Base-by-base conservation (phyloP, 2,797 vertebrate genomes). In the Pagetopsis macropterus region DNA sequence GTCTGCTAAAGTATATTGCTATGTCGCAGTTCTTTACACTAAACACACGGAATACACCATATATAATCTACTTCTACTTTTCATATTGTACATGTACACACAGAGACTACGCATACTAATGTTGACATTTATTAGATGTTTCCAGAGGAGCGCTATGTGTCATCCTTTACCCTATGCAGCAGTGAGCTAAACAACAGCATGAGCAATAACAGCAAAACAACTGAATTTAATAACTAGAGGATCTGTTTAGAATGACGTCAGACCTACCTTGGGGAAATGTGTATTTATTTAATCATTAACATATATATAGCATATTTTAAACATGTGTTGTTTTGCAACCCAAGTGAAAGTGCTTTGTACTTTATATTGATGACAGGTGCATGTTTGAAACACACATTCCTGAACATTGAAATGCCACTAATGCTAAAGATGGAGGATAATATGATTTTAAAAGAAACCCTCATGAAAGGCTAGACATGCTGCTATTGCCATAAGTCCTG, bases 381-480 rank as follows among this genome's bases (percentile, higher is more conserved):
- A 12, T 23, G n/a, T 60, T 70, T 54, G 21, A 72, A 64, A 40
- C 17, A 50, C 37, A 72, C 50, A 72, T 19, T 69, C 33, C 52
- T 61, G 12, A 21, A 37, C 3, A 21, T 31, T 56, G 27, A 64
- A 66, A 62, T 40, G 19, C 52, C 55, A 51, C 8, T 8, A 16
- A 70, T 67, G 58, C 63, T 60, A 45, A 51, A 71, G 37, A 77
- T 55, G 19, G 43, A 78, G 16, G 70, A 63, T 9, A 44, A 54
- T 27, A 9, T 43, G 57, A 73, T 71, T 83, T 27, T 1, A 51
- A 58, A 73, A 77, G 61, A 48, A 37, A 76, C 40, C 60, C 74
- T 72, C 58, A 66, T 17, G 31, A 56, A 83, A 84, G 31, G 57
- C 50, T 74, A 63, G 74, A 83, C 70, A 79, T 74, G 54, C 63